Evolutionary conservation across 53 echinoderm and acorn worm species (phyloP).

Genomic region (Antedon mediterranea): DNA sequence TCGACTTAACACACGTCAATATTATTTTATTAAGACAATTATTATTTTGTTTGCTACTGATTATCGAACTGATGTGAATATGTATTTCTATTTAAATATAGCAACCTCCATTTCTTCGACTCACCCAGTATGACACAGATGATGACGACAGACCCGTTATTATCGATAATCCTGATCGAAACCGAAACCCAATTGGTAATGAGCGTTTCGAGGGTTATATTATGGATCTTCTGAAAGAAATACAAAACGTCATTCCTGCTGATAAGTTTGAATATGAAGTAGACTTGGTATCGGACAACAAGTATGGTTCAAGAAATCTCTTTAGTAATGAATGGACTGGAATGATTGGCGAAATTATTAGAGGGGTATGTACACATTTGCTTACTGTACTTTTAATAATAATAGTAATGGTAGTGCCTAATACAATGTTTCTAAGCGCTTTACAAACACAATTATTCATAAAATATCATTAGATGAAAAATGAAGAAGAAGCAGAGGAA

Average conservation of each 20-base stretch:
- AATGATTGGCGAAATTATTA: constrained; percentile 84
- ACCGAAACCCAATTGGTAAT: constrained; percentile 47
- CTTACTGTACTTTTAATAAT: too few species aligned
- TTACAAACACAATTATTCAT: too few species aligned
- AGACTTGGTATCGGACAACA: constrained; percentile 66
- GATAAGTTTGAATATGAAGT: constrained; percentile 91
- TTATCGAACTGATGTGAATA: too few species aligned
- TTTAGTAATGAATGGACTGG: constrained; percentile 78
- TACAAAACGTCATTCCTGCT: constrained; percentile 72
- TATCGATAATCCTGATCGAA: not conserved
- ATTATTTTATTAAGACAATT: too few species aligned
- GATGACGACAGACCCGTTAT: not conserved
- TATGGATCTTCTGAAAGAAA: constrained; percentile 65
- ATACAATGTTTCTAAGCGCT: too few species aligned
- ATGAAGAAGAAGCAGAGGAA: too few species aligned
- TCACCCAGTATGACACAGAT: not conserved
- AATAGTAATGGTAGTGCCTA: too few species aligned
- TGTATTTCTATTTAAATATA: not conserved
- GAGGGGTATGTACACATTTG: constrained; percentile 40
- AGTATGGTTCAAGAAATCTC: constrained; percentile 51
- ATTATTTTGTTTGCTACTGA: too few species aligned
- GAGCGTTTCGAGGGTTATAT: constrained; percentile 89
- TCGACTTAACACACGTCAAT: too few species aligned
- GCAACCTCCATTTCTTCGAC: not conserved
- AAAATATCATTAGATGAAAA: too few species aligned